Evolutionary conservation across 1,140 invertebrate genomes (phyloP).

Genomic region (Rhagoletis pomonella): DNA sequence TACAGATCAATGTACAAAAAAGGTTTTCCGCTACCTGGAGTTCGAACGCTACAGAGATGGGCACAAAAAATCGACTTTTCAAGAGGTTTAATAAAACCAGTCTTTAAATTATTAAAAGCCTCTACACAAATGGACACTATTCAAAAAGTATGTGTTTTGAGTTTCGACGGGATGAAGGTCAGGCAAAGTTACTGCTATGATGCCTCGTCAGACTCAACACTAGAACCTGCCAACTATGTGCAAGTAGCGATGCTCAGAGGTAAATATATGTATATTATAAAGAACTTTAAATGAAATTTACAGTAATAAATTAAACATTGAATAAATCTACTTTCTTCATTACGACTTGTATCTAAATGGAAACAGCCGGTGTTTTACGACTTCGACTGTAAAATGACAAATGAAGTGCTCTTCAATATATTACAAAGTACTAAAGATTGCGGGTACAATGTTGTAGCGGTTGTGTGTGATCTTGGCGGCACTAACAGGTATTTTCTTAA

Average conservation of each 20-base stretch:
- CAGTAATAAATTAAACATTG: too few species aligned
- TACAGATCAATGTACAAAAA: too few species aligned
- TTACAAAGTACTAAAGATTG: not conserved
- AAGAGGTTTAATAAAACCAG: too few species aligned
- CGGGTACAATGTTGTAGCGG: not conserved
- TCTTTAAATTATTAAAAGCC: too few species aligned
- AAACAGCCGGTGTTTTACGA: not conserved
- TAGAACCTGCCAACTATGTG: not conserved
- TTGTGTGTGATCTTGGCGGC: conserved; percentile 22
- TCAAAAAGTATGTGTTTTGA: too few species aligned
- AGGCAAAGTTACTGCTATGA: not conserved
- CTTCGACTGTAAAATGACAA: not conserved
- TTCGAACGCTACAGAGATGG: too few species aligned
- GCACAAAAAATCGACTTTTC: too few species aligned
- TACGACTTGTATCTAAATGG: not conserved
- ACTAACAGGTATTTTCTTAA: not conserved
- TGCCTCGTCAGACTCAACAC: not conserved
- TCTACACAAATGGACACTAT: too few species aligned
- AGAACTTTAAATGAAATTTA: not conserved
- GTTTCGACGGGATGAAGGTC: not conserved
- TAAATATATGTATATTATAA: not conserved
- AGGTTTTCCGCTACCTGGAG: too few species aligned
- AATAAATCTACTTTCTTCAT: not conserved
- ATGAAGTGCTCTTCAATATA: not conserved
- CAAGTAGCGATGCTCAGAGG: conserved; percentile 8